Evolutionary conservation across 2,113 vertebrate genomes (phyloP).

Genomic region (Dryoscopus gambensis): DNA sequence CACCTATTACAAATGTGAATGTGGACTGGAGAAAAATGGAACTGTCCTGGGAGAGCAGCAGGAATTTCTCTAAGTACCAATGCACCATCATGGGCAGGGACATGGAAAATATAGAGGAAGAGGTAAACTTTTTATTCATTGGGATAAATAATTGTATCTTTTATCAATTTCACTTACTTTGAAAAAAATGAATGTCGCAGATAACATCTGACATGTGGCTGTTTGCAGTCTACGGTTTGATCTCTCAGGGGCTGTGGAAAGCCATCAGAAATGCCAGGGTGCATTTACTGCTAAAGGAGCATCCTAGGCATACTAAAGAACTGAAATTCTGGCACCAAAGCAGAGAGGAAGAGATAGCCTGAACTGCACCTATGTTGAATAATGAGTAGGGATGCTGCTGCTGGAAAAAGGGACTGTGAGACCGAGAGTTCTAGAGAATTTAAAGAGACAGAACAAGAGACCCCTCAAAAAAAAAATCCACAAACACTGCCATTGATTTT

Average conservation of each 20-base stretch:
- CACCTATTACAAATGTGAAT: not conserved
- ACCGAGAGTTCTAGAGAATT: not conserved
- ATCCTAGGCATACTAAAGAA: not conserved
- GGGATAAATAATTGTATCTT: not conserved
- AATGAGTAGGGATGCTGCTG: not conserved
- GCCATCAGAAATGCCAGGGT: not conserved
- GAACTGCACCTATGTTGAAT: not conserved
- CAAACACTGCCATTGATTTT: not conserved
- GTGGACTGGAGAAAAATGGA: not conserved
- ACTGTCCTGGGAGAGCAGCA: conserved; percentile 42
- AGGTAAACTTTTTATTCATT: not conserved
- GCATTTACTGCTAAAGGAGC: not conserved
- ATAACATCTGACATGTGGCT: not conserved
- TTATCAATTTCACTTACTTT: not conserved
- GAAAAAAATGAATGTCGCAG: not conserved
- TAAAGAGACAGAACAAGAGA: not conserved
- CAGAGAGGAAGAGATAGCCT: not conserved
- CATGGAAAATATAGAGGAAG: fast-evolving
- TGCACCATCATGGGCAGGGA: not conserved
- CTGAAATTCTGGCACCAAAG: not conserved
- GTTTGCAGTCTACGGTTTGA: not conserved
- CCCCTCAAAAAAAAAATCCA: not conserved
- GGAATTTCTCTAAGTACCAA: not conserved
- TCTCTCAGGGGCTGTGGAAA: not conserved
- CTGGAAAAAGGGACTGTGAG: not conserved